Evolutionary conservation across 2,888 invertebrate species (phyloP), one percentile per base, ranked within the genome.

Genomic region (Eledone cirrhosa): DNA sequence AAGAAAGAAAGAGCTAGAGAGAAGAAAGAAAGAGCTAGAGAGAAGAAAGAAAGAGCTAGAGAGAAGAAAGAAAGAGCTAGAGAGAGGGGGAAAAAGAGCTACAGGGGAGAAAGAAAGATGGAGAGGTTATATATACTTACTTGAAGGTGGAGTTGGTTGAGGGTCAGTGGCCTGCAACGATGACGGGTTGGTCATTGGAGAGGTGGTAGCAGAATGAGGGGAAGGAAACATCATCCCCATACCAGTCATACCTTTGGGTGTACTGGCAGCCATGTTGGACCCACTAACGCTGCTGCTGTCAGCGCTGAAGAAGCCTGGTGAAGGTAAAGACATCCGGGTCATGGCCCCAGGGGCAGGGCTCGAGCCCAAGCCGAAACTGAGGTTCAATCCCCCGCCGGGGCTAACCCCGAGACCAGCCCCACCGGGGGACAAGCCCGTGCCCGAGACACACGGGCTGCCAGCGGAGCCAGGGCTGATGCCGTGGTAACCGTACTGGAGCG

Each of bases 391-490:
- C 69, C 24, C 47, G 74, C 29, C 27, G 74, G 24, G 78, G 41
- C 41, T 48, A 78, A 13, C 24, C 59, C 33, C 65, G 2, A 74
- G 72, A n/a, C 27, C 74, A 47, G 74, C 74, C n/a, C 77, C 48
- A 22, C 80, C 78, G 13, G 88, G 86, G 83, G 88, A 88, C 80
- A 84, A 87, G 11, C 88, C 88, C 16, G 88, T 87, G 0, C 87
- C 87, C 8, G 87, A 86, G 78, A 86, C 82, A 77, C 76, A n/a
- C 53, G 74, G n/a, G 24, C 80, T 47, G 78, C 83, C 53, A 79
- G 82, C 78, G 59, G 48, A 80, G 33, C 33, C 33, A 8, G 33
- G 33, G 33, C 33, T 33, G n/a, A 78, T 80, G 29, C 48, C 65
- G 16, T 80, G 65, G 33, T 78, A 75, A 19, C 84, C 83, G 80